phyloP scores from a whole-genome alignment of 1,140 invertebrate species.

The Sminthurides bifidus region DNA sequence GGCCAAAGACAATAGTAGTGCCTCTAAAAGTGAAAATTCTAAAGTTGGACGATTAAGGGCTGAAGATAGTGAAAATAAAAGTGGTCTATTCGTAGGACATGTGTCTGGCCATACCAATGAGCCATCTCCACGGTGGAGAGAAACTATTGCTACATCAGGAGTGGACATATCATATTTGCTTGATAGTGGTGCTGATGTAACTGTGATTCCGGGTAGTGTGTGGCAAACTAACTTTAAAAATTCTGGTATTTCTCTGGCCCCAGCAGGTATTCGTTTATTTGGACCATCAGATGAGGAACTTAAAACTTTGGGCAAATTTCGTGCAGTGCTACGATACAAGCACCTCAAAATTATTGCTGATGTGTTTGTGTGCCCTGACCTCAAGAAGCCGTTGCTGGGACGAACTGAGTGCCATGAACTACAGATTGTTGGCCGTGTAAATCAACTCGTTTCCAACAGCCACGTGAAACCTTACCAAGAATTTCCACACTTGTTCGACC shows the following conservation, averaged over 20 bases:
- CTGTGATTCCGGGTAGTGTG: neutral
- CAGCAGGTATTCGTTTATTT: too few relatives aligned
- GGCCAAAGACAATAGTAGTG: neutral
- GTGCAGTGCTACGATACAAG: neutral
- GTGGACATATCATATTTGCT: neutral
- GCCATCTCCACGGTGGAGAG: neutral
- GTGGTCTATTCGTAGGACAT: too few relatives aligned
- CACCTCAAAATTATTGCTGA: neutral
- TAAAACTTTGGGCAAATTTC: neutral
- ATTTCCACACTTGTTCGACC: conserved; percentile 12
- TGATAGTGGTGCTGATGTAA: conserved; percentile 17
- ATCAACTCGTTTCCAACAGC: neutral
- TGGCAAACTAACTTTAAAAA: too few relatives aligned
- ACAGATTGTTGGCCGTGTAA: neutral
- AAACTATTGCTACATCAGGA: neutral
- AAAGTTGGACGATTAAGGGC: neutral
- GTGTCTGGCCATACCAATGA: neutral
- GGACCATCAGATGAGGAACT: neutral
- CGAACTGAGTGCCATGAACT: neutral
- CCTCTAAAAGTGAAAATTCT: neutral
- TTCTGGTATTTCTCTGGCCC: too few relatives aligned
- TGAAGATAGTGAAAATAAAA: too few relatives aligned
- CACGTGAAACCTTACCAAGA: conserved; percentile 3
- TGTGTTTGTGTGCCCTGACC: neutral
- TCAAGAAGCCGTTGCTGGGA: neutral